A percentile compares a stretch with the other conserved stretches of the same genome.
These are phyloP conservation scores for Lamellibrachia luymesi DNA, from an alignment of 1,140 invertebrate species.

Conservation along the genomic window DNA sequence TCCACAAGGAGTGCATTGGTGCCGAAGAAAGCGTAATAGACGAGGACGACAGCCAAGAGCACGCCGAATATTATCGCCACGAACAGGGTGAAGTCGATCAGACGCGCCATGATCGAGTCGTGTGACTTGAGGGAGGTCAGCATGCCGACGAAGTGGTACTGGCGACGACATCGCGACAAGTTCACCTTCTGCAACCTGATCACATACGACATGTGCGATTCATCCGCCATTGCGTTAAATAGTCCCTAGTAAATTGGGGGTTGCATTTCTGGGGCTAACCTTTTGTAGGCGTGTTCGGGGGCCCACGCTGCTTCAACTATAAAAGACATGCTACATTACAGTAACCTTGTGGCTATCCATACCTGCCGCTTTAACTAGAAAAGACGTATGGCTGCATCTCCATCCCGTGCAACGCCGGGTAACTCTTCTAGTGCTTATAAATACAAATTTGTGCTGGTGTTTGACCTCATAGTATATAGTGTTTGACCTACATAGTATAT, in stretches of 20 bases:
- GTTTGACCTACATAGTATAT: not conserved
- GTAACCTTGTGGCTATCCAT: too few relatives aligned
- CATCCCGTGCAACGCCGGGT: too few relatives aligned
- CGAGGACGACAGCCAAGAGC: not conserved
- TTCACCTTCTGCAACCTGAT: not conserved
- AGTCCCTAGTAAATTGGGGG: not conserved
- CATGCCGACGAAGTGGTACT: not conserved
- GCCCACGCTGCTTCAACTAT: too few relatives aligned
- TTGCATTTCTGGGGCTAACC: too few relatives aligned
- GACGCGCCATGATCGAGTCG: not conserved
- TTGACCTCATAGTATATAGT: too few relatives aligned
- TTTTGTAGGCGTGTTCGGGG: too few relatives aligned
- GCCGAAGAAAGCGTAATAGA: not conserved
- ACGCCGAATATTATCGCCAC: not conserved
- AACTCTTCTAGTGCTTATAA: too few relatives aligned
- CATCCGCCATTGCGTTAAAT: not conserved
- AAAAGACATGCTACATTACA: too few relatives aligned
- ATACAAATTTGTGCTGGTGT: too few relatives aligned
- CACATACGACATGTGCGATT: not conserved
- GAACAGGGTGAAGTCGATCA: not conserved
- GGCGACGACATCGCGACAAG: not conserved
- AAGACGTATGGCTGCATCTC: too few relatives aligned
- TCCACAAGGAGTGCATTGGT: not conserved
- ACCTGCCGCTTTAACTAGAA: too few relatives aligned
- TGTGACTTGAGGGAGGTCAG: not conserved